Conservation (phyloP, 2,888 invertebrate genomes). For the Cheilosia scutellata region DNA sequence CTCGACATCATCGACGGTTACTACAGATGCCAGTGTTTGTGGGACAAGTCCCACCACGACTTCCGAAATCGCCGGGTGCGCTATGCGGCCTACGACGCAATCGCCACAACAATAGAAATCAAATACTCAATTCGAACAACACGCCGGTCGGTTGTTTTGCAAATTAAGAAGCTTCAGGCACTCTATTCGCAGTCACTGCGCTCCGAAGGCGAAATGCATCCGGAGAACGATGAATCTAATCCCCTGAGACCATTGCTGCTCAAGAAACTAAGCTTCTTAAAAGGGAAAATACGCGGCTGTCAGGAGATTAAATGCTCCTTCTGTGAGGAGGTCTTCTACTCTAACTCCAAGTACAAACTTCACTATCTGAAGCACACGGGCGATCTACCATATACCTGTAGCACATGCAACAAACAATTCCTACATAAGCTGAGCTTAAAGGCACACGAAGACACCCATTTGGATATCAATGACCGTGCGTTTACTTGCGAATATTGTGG, state of each 20-base stretch:
- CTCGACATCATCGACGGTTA: slow-evolving; percentile 55
- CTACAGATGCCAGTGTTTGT: slow-evolving; percentile 46
- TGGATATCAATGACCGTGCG: slow-evolving; percentile 51
- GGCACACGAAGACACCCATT: slow-evolving; percentile 62
- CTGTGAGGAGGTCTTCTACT: slow-evolving; percentile 53
- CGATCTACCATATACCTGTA: slow-evolving; percentile 47
- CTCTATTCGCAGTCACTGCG: slow-evolving; percentile 49
- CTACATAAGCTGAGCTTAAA: slow-evolving; percentile 55
- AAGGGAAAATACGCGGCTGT: slow-evolving; percentile 53
- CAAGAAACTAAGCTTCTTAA: slow-evolving; percentile 42
- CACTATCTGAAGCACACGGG: slow-evolving; percentile 54
- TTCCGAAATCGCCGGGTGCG: slow-evolving; percentile 56
- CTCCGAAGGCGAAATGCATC: slow-evolving; percentile 30
- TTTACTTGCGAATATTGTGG: slow-evolving; percentile 70
- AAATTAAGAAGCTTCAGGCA: slow-evolving; percentile 54
- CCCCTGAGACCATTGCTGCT: slow-evolving; percentile 23
- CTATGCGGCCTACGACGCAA: slow-evolving; percentile 56
- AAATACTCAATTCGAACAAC: slow-evolving; percentile 62
- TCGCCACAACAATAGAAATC: slow-evolving; percentile 57
- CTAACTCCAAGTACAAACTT: slow-evolving; percentile 48
- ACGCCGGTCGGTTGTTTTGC: slow-evolving; percentile 47
- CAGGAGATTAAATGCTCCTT: slow-evolving; percentile 41
- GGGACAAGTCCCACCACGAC: slow-evolving; percentile 55
- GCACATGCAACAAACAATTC: slow-evolving; percentile 57
- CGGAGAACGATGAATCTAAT: slow-evolving; percentile 8